Percentiles rank a stretch among this genome's conserved stretches.
These are phyloP conservation scores for Coptodon rendalli DNA, from an alignment of 2,113 vertebrate species.

Conservation along the genomic window DNA sequence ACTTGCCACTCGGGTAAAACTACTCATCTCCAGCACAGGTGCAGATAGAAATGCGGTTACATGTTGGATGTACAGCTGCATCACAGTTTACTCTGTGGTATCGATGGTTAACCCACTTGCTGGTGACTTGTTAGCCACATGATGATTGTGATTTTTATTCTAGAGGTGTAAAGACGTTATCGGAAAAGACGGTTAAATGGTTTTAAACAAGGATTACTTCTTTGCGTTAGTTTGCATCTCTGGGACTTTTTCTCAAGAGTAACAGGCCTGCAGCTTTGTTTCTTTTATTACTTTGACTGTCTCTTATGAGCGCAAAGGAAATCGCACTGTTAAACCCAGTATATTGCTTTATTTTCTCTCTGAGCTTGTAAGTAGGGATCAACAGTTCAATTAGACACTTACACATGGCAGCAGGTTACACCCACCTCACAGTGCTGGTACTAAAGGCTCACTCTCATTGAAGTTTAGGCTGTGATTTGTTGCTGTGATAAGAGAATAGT, in stretches of 20 bases:
- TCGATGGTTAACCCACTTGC: constrained; percentile 21
- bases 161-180: not conserved
- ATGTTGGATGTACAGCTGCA: not conserved
- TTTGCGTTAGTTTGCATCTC: not conserved
- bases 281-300: not conserved
- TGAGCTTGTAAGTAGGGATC: not conserved
- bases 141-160: not conserved
- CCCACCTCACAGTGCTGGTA: not conserved
- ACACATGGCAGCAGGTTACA: not conserved
- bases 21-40: not conserved
- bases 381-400: not conserved
- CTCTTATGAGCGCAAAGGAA: not conserved
- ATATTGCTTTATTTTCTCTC: not conserved
- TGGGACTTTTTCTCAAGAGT: not conserved
- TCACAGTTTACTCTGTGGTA: not conserved
- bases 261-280: not conserved
- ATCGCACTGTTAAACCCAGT: not conserved
- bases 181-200: not conserved
- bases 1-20: not conserved
- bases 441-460: not conserved
- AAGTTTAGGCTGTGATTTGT: not conserved
- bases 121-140: not conserved
- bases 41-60: constrained; percentile 5
- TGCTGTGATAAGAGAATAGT: not conserved
- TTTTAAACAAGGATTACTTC: not conserved